Conservation (phyloP, 2,113 vertebrate genomes). For the Crotalus horridus region DNA sequence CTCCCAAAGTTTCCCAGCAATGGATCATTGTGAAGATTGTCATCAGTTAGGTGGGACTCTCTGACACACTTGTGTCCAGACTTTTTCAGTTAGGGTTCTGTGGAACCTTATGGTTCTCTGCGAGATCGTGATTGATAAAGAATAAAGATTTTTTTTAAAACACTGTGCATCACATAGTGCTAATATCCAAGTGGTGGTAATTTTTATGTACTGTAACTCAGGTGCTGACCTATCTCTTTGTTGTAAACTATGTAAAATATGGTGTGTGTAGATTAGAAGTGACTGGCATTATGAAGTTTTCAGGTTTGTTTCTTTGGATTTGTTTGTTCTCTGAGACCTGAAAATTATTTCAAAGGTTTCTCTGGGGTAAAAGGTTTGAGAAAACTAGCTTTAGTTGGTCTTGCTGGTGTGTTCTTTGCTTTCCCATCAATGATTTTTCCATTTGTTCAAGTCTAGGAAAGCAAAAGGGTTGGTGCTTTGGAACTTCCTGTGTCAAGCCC, state of each 20-base stretch:
- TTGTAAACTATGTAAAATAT: not conserved
- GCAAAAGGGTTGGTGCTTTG: not conserved
- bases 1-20: not conserved
- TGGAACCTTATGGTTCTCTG: not conserved
- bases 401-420: not conserved
- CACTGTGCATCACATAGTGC: not conserved
- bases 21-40: not conserved
- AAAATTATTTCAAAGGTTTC: not conserved
- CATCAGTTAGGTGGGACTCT: not conserved
- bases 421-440: not conserved
- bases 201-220: not conserved
- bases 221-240: not conserved
- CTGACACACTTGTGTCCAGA: not conserved
- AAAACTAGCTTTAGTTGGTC: not conserved
- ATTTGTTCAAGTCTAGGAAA: not conserved
- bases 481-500: not conserved
- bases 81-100: not conserved
- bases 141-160: not conserved
- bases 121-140: not conserved
- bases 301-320: not conserved
- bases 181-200: not conserved
- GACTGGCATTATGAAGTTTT: constrained; percentile 28
- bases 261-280: not conserved
- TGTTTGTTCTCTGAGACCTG: not conserved
- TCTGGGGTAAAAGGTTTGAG: not conserved